Evolutionary conservation across 2,113 vertebrate genomes (phyloP).

Genomic region (Alexandromys fortis): DNA sequence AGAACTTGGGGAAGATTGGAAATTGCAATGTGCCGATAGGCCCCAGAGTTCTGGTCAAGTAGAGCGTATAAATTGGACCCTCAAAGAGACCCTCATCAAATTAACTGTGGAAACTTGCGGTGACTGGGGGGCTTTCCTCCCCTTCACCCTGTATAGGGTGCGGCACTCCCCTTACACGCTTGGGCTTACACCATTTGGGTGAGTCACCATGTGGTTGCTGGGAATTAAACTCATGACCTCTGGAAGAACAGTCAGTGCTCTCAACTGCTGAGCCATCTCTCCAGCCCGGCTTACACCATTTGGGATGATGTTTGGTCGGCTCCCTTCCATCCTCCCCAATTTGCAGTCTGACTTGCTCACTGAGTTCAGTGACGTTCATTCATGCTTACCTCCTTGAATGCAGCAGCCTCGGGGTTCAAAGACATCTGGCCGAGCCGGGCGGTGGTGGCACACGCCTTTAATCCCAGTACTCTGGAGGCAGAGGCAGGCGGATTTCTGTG

Average conservation of each 20-base stretch:
- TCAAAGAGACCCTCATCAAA: neutral
- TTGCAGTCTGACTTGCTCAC: neutral
- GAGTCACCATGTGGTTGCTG: too few relatives aligned
- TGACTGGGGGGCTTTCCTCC: neutral
- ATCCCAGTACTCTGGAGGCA: too few relatives aligned
- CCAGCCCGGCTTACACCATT: neutral
- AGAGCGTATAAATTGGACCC: neutral
- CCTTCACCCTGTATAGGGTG: neutral
- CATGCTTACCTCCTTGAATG: too few relatives aligned
- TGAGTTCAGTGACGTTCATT: too few relatives aligned
- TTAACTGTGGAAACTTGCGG: neutral
- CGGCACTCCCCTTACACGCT: neutral
- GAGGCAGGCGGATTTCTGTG: too few relatives aligned
- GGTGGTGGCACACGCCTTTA: too few relatives aligned
- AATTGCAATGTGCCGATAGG: neutral
- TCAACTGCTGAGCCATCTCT: too few relatives aligned
- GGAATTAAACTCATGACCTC: too few relatives aligned
- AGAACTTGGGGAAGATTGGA: neutral
- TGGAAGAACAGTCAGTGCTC: too few relatives aligned
- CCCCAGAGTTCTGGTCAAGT: neutral
- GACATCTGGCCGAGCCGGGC: too few relatives aligned
- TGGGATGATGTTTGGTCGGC: neutral
- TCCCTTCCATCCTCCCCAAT: neutral
- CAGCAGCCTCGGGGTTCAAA: neutral
- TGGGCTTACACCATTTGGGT: neutral